A percentile compares a stretch with the other conserved stretches of the same genome.
phyloP scores from a whole-genome alignment of 1,140 invertebrate species.

The Musca vetustissima region DNA sequence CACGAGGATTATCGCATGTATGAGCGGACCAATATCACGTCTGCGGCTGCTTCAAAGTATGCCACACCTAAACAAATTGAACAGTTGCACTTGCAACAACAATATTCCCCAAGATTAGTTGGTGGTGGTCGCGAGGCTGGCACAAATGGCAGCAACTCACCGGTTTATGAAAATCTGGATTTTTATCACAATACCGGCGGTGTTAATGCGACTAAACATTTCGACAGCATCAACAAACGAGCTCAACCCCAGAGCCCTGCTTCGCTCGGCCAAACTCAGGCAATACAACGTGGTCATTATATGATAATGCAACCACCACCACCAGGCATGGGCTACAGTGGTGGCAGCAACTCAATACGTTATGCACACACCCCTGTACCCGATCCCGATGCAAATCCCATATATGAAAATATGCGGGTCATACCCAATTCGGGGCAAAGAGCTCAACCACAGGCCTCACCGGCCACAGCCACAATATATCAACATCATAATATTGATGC shows the following conservation, averaged over 20 bases:
- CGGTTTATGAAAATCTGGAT: slow-evolving; percentile 80
- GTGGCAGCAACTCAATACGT: slow-evolving; percentile 31
- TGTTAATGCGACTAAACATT: slow-evolving; percentile 56
- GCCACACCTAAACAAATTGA: slow-evolving; percentile 74
- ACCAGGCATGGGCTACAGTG: neutral
- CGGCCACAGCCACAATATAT: slow-evolving; percentile 51
- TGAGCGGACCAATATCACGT: slow-evolving; percentile 64
- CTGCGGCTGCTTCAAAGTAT: slow-evolving; percentile 74
- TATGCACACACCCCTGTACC: slow-evolving; percentile 53
- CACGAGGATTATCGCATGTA: slow-evolving; percentile 64
- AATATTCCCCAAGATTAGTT: slow-evolving; percentile 29
- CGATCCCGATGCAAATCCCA: slow-evolving; percentile 56
- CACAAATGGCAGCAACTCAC: slow-evolving; percentile 54
- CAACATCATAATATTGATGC: slow-evolving; percentile 36
- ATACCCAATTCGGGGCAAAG: slow-evolving; percentile 60
- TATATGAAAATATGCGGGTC: slow-evolving; percentile 69
- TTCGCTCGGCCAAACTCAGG: slow-evolving; percentile 35
- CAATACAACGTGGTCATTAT: slow-evolving; percentile 35
- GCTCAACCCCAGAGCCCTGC: slow-evolving; percentile 57
- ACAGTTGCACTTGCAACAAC: slow-evolving; percentile 47
- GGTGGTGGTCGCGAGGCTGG: slow-evolving; percentile 6
- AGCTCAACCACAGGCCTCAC: slow-evolving; percentile 53
- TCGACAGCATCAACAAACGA: slow-evolving; percentile 50
- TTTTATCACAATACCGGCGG: slow-evolving; percentile 57
- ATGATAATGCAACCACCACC: slow-evolving; percentile 26